Conservation (phyloP, 2,888 invertebrate species). For the Unio pictorum region DNA sequence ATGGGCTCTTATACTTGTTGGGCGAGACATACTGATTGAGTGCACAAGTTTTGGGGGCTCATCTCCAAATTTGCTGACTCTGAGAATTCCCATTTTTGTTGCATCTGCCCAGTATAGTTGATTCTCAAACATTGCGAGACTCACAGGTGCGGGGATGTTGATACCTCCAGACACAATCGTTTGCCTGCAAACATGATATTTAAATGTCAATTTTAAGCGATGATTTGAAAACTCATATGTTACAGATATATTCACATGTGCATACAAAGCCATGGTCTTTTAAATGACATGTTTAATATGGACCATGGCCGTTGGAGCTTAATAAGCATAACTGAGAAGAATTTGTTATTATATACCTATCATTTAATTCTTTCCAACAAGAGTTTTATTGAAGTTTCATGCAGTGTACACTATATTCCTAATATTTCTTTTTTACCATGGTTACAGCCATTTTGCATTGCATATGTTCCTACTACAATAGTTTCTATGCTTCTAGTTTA, state of each 20-base stretch:
- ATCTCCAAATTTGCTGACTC: constrained; percentile 47
- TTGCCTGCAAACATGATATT: constrained; percentile 39
- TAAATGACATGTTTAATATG: too few species aligned
- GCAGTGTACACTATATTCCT: too few species aligned
- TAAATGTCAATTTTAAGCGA: not conserved
- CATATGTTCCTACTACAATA: too few species aligned
- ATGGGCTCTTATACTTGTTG: constrained; percentile 10
- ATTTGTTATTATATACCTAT: too few species aligned
- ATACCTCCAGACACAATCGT: constrained; percentile 58
- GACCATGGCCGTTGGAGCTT: not conserved
- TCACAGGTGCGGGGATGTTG: constrained; percentile 57
- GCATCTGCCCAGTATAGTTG: constrained; percentile 97
- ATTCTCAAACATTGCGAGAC: constrained; percentile 93
- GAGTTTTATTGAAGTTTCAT: too few species aligned
- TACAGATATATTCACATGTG: not conserved
- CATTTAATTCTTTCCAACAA: too few species aligned
- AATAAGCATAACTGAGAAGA: too few species aligned
- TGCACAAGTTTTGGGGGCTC: constrained; percentile 1
- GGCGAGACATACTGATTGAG: not conserved
- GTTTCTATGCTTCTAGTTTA: too few species aligned
- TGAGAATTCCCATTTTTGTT: constrained; percentile 60
- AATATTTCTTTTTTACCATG: too few species aligned
- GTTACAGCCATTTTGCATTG: too few species aligned
- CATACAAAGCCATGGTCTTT: too few species aligned
- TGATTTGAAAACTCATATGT: not conserved